Base-by-base conservation (phyloP, 2,797 vertebrate genomes). In the Muscicapa striata region DNA sequence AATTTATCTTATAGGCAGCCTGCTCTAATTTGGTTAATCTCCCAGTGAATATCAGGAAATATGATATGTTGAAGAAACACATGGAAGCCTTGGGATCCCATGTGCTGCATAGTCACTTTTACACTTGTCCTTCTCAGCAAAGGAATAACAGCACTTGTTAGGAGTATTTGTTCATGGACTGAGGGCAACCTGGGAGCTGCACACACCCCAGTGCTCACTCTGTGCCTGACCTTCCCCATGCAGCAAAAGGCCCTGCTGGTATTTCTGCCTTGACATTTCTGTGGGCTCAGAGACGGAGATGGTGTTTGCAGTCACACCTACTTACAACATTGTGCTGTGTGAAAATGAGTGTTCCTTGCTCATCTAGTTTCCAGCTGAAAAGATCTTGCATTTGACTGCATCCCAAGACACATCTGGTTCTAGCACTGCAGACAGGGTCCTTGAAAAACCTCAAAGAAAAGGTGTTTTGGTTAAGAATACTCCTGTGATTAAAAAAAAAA, bases 381-480 rank as follows among this genome's bases (percentile, higher is more conserved):
- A 89, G 81, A 46, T 68, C 83, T 78, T 78, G 70, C 49, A 87
- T 92, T 87, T 84, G 52, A 91, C 64, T 69, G 66, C 48, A n/a
- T 78, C 46, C 85, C 61, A 84, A 93, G 68, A 55, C 26, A 62
- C 38, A 78, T 87, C 88, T 51, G 77, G 46, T 38, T 93, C 64
- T 45, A 94, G 87, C 59, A 87, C 76, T 22, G 59, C 69, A 84
- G 69, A 26, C 15, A 16, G 40, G 64, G 51, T 91, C 61, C 90
- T 79, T 91, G 69, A 83, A 81, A 82, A 79, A 93, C 6, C 48
- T 84, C 41, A 76, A 57, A 77, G 75, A 74, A 94, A 84, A 95
- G 67, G 75, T 90, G 67, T 62, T 89, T 87, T 52, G n/a, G 27
- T 87, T 91, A 87, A 91, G 83, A 89, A 90, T 43, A 81, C 67